These are phyloP conservation scores for Cyclura pinguis DNA, from an alignment of 2,797 vertebrate genomes.

Conservation along the genomic window DNA sequence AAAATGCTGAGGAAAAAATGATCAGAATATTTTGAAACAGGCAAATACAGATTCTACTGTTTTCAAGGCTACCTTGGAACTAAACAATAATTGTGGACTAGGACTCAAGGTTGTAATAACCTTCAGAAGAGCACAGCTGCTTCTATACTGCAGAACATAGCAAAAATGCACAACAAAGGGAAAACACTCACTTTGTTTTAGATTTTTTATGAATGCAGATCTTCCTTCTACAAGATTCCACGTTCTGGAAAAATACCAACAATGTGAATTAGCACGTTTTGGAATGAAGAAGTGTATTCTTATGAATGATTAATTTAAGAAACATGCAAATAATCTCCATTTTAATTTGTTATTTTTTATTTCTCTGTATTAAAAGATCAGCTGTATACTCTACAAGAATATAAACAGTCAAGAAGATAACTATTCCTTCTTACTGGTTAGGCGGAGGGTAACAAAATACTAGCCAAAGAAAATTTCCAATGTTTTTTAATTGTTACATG, in stretches of 20 bases:
- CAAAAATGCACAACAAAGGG: not conserved
- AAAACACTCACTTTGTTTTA: conserved; percentile 92
- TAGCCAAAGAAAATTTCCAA: not conserved
- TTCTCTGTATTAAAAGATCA: not conserved
- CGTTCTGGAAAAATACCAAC: conserved; percentile 85
- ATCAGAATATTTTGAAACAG: not conserved
- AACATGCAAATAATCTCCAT: not conserved
- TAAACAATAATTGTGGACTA: not conserved
- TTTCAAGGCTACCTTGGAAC: not conserved
- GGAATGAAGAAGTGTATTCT: not conserved
- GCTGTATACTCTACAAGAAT: not conserved
- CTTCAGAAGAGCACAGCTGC: not conserved
- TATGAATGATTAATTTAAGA: not conserved
- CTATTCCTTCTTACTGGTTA: not conserved
- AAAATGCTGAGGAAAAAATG: not conserved
- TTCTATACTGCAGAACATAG: not conserved
- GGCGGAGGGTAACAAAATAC: not conserved
- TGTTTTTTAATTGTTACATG: not conserved
- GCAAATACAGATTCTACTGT: not conserved
- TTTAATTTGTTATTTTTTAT: not conserved
- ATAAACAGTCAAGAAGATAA: not conserved
- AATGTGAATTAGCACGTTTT: conserved; percentile 13
- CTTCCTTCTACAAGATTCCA: conserved; percentile 97
- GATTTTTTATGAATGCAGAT: conserved; percentile 96
- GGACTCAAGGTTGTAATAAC: not conserved